Base-by-base conservation (phyloP, 64 coral and sea anemone genomes). In the Porites australiensis region DNA sequence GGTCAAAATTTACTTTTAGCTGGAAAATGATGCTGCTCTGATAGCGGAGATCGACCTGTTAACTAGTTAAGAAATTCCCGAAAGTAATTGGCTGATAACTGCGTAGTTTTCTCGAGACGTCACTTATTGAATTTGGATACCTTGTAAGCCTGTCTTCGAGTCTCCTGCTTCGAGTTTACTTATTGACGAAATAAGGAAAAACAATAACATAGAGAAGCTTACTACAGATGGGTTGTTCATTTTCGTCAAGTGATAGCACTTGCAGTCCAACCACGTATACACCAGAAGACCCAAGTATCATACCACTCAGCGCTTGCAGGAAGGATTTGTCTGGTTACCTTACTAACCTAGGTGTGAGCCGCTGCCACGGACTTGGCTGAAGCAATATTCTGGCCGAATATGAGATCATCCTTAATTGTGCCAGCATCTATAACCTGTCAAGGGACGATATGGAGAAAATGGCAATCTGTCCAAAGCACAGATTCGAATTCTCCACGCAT, bases 261-360 rank as follows among this genome's bases (percentile, higher is more conserved):
- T 37, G 27, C 27, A 1, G 27, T 37, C 27, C 27, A 37, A 1
- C 27, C 27, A 1, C 27, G 27, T 37, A 37, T 37, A 1, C 27
- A 37, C 27, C 27, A 37, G 27, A 37, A 37, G 27, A 37, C 27
- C 27, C 27, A 37, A 37, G 27, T 37, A 37, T 37, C 27, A 37
- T 37, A 37, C 27, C 27, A 37, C 64, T 66, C 20, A 66, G 64
- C 15, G 64, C 64, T 66, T 66, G 64, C 13, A 66, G 64, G 64
- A 66, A 66, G 64, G 64, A 66, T 66, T 66, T 66, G 64, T 66
- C 64, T 66, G 64, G 64, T 66, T 66, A 66, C 64, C 64, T 66
- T n/a, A 66, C 64, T 66, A 66, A 2, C 20, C 64, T 66, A 66
- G 64, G 64, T 66, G 64, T 66, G 64, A 66, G 64, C 27, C 0